These are phyloP conservation scores for Chloroceryle inda DNA, from an alignment of 2,797 vertebrate genomes.

Conservation along the genomic window DNA sequence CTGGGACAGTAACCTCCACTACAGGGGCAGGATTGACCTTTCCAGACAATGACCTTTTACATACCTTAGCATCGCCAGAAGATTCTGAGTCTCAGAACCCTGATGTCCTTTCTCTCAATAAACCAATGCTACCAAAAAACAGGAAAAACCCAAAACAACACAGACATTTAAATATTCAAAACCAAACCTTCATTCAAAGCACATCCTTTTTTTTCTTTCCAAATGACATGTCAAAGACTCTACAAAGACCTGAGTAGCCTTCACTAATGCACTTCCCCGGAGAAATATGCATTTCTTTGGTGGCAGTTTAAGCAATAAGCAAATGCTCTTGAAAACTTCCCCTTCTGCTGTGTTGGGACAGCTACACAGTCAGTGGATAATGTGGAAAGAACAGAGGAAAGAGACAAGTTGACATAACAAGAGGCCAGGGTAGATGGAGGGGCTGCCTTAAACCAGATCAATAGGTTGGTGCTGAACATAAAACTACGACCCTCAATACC, in stretches of 20 bases:
- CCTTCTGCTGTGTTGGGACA: neutral
- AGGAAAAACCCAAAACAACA: neutral
- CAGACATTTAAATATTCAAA: neutral
- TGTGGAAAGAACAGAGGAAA: neutral
- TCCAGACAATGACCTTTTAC: neutral
- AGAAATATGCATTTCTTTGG: neutral
- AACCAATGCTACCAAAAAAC: neutral
- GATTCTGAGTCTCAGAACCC: neutral
- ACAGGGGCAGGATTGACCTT: neutral
- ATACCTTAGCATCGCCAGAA: neutral
- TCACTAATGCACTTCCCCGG: neutral
- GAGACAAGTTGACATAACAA: neutral
- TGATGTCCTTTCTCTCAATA: neutral
- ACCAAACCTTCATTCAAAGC: neutral
- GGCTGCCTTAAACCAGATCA: neutral
- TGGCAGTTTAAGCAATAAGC: neutral
- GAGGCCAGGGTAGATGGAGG: neutral
- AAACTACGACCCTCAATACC: neutral
- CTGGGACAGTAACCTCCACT: neutral
- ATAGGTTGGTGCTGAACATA: neutral
- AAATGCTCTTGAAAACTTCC: neutral
- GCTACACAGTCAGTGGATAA: neutral
- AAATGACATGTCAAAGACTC: neutral
- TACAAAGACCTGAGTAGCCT: neutral
- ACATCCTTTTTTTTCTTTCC: neutral